A percentile compares a stretch with the other conserved stretches of the same genome.
phyloP scores from a whole-genome alignment of 64 coral and sea anemone genomes.

The Montipora sp. region DNA sequence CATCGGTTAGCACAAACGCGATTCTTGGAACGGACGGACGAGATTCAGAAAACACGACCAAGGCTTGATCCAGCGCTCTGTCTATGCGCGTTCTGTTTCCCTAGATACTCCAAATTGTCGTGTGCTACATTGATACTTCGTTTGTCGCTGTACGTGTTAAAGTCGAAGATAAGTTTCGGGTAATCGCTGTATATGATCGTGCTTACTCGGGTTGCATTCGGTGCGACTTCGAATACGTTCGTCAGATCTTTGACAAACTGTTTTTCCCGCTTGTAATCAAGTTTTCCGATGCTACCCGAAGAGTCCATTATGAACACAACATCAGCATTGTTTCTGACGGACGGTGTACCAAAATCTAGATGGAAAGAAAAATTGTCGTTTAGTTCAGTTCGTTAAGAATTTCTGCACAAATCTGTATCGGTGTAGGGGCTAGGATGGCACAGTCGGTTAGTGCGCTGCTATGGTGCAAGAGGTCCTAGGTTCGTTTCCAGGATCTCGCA shows the following conservation, averaged over 20 bases:
- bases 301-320: conserved; percentile 91
- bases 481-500: too few relatives aligned
- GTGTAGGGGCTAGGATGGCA: too few relatives aligned
- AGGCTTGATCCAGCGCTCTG: conserved; percentile 50
- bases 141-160: conserved; percentile 46
- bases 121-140: conserved; percentile 58
- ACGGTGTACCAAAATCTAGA: neutral
- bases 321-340: conserved; percentile 79
- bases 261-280: conserved; percentile 84
- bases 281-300: conserved; percentile 74
- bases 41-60: conserved; percentile 55
- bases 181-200: conserved; percentile 79
- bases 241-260: conserved; percentile 86
- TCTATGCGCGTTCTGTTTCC: conserved; percentile 78
- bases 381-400: neutral
- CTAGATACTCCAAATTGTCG: conserved; percentile 65
- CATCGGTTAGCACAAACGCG: conserved; percentile 85
- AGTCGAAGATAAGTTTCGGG: conserved; percentile 70
- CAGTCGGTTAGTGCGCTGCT: too few relatives aligned
- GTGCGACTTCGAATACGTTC: conserved; percentile 69
- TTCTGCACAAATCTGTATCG: too few relatives aligned
- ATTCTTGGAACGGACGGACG: conserved; percentile 78
- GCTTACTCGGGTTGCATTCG: conserved; percentile 64
- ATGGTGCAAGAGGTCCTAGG: too few relatives aligned
- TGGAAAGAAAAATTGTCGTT: neutral